Conservation (phyloP, 2,797 vertebrate genomes). For the Melanotaenia nigrans region DNA sequence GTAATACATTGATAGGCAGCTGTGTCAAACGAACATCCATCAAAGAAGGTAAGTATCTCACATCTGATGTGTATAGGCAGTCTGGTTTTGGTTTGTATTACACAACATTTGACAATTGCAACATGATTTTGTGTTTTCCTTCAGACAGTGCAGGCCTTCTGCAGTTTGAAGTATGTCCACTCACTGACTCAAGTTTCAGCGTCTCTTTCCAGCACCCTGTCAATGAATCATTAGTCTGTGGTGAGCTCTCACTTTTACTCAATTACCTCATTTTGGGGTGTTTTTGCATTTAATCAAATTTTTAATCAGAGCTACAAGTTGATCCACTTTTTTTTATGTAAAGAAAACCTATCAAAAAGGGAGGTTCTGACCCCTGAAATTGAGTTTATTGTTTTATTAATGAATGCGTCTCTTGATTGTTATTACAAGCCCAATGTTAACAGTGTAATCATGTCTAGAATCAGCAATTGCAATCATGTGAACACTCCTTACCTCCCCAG, state of each 20-base stretch:
- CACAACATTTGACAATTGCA: not conserved
- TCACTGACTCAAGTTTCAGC: conserved; percentile 95
- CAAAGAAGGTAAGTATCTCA: conserved; percentile 87
- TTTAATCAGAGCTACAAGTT: too few species aligned
- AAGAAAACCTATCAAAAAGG: too few species aligned
- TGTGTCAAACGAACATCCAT: conserved; percentile 94
- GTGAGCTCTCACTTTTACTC: conserved; percentile 79
- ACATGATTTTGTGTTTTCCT: conserved; percentile 20
- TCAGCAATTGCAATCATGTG: too few species aligned
- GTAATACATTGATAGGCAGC: conserved; percentile 95
- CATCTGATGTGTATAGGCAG: not conserved
- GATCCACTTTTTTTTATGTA: too few species aligned
- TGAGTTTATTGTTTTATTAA: too few species aligned
- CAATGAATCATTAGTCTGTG: conserved; percentile 97
- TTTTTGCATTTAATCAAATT: not conserved
- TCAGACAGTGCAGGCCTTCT: conserved; percentile 93
- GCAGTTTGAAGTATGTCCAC: conserved; percentile 98
- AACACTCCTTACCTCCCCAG: too few species aligned
- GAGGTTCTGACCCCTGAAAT: too few species aligned
- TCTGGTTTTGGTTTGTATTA: not conserved
- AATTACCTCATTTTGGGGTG: not conserved
- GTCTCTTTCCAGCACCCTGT: conserved; percentile 99
- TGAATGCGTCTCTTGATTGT: too few species aligned
- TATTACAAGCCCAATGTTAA: too few species aligned
- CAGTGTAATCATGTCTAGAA: too few species aligned